Base-by-base conservation (phyloP, 2,113 vertebrate species). In the Cygnus atratus region DNA sequence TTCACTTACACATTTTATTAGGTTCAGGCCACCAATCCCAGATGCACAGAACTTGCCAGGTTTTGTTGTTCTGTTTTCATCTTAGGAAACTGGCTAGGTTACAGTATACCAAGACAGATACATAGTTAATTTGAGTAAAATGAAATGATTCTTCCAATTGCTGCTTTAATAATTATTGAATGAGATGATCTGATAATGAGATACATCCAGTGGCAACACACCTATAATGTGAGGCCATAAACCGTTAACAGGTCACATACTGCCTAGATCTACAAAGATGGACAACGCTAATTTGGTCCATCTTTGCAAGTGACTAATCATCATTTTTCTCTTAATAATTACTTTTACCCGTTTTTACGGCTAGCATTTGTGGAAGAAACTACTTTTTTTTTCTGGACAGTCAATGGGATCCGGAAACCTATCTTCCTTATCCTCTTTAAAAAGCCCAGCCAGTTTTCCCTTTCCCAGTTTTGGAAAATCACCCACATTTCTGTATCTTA, bases 21-120 rank as follows among this genome's bases (percentile, higher is more conserved):
- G 75, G 65, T 88, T 75, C 72, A 94, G 65, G 75, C 67, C 90
- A 84, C 68, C 65, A 71, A 39, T 48, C 83, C 73, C 61, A 72
- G 28, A 48, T 52, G 58, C 61, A 37, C 58, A 66, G 39, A 71
- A 48, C 54, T 57, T 68, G 85, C 70, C 85, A 75, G 43, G 21
- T 92, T 77, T 71, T 66, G 90, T 95, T 92, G 85, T 74, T 88
- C 41, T 91, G 84, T 83, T 82, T 92, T 89, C 39, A 62, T 83
- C 48, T 37, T 37, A 66, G 78, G 91, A 87, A 94, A 84, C 67
- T 83, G 76, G 68, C 93, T 14, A 21, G 59, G 71, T 44, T 63
- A 73, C 52, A 62, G 65, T 65, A 74, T 13, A 94, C 46, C 75
- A 86, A 83, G 77, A 35, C 67, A 86, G 59, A 63, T n/a, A 77